These are phyloP conservation scores for Pongo pygmaeus DNA, from an alignment of 2,113 vertebrate genomes.

Conservation along the genomic window DNA sequence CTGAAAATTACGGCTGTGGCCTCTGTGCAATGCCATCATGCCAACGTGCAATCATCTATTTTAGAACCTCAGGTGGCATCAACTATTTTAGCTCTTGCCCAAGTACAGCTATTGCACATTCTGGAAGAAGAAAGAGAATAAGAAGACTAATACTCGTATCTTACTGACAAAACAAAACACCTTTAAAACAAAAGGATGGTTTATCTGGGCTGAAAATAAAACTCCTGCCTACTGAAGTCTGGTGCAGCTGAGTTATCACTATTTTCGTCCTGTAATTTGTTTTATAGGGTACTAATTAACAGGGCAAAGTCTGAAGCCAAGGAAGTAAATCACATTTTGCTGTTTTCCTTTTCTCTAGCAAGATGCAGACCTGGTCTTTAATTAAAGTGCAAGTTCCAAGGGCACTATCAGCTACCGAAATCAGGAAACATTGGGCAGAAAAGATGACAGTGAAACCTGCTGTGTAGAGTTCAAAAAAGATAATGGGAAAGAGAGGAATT, in stretches of 20 bases:
- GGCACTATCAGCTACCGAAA: background rate
- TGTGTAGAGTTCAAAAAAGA: background rate
- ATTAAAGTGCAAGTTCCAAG: slow-evolving; percentile 67
- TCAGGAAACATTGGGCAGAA: background rate
- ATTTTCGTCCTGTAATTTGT: slow-evolving; percentile 66
- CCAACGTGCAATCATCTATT: background rate
- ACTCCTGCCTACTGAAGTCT: slow-evolving; percentile 55
- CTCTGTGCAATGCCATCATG: background rate
- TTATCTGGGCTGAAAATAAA: slow-evolving; percentile 72
- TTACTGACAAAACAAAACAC: slow-evolving; percentile 65
- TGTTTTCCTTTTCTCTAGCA: slow-evolving; percentile 70
- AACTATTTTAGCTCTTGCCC: background rate
- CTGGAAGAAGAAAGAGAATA: background rate
- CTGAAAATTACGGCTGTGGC: background rate
- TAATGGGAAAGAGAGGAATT: background rate
- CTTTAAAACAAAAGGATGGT: slow-evolving; percentile 57
- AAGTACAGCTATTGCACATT: background rate
- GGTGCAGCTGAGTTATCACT: slow-evolving; percentile 60
- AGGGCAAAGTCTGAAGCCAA: slow-evolving; percentile 68
- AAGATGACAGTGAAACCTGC: background rate
- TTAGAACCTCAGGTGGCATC: background rate
- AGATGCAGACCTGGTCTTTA: slow-evolving; percentile 70
- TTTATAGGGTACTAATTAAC: slow-evolving; percentile 75
- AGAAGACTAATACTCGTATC: background rate
- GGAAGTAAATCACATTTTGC: slow-evolving; percentile 74